Base-by-base conservation (phyloP, 2,113 vertebrate species). In the Scytalopus superciliaris region DNA sequence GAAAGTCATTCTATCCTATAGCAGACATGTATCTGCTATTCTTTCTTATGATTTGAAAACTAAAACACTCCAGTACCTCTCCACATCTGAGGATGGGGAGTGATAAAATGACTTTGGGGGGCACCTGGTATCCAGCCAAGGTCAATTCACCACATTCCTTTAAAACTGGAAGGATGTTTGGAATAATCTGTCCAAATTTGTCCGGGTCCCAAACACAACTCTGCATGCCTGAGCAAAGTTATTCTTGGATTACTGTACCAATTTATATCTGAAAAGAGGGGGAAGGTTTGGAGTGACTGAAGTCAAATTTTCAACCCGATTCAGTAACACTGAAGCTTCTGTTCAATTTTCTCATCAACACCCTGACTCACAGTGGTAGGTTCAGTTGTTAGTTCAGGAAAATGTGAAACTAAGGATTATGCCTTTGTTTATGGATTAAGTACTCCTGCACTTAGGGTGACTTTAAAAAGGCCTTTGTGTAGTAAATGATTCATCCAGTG, bases 351-450 rank as follows among this genome's bases (percentile, higher is more conserved):
- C 67, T 92, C 79, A 50, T 73, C 85, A 88, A 14, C 55, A 74
- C n/a, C 31, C 70, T 80, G 79, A 66, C 30, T 79, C 40, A 62
- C 37, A 6, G 1, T 11, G 12, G 14, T 62, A 78, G 44, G 37
- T 40, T 83, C 67, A 60, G 23, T 69, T 78, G 53, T 76, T 83
- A 56, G 45, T 83, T 88, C 50, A 83, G 67, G 45, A 80, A 73
- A 80, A 2, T 62, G 33, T 66, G 70, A 94, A 76, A 69, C 30
- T 25, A 62, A 59, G 30, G 33, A 27, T 83, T 76, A 49, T 19
- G 23, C 42, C 45, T 94, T 90, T 94, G 83, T 83, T 93, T 96
- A 77, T 84, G 63, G 67, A 83, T 74, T 79, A 73, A 66, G 55
- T 37, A 23, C 23, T 39, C 25, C 21, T 67, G 15, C 50, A 64